These are phyloP conservation scores for Metopolophium dirhodum DNA, from an alignment of 1,140 invertebrate genomes.

Conservation along the genomic window DNA sequence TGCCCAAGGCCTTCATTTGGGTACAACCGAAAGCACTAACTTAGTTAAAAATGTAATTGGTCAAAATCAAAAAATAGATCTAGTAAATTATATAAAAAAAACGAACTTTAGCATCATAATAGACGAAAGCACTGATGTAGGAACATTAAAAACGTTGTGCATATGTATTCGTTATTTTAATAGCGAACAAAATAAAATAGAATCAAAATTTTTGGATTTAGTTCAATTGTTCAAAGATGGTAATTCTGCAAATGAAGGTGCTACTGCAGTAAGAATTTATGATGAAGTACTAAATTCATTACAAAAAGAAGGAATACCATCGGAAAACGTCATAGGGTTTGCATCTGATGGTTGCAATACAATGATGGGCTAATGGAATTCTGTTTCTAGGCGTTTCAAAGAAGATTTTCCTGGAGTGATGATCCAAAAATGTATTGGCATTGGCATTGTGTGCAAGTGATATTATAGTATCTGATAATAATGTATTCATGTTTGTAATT, in stretches of 20 bases:
- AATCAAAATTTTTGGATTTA: neutral
- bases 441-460: too few relatives aligned
- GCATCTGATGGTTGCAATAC: conserved; percentile 62
- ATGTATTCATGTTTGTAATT: too few relatives aligned
- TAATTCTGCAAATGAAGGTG: neutral
- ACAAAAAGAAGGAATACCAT: neutral
- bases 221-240: neutral
- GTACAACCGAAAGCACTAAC: neutral
- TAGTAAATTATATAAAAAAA: neutral
- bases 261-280: neutral
- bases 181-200: neutral
- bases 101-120: neutral
- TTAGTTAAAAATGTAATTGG: neutral
- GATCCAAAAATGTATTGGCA: too few relatives aligned
- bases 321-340: conserved; percentile 61
- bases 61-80: neutral
- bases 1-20: neutral
- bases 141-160: neutral
- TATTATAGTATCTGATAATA: too few relatives aligned
- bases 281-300: neutral
- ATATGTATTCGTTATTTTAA: neutral
- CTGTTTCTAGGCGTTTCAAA: conserved; percentile 58
- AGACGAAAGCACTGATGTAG: neutral
- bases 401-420: too few relatives aligned
- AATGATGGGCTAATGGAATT: conserved; percentile 63